Conservation (phyloP, 2,113 vertebrate genomes). For the Muscicapa adusta region DNA sequence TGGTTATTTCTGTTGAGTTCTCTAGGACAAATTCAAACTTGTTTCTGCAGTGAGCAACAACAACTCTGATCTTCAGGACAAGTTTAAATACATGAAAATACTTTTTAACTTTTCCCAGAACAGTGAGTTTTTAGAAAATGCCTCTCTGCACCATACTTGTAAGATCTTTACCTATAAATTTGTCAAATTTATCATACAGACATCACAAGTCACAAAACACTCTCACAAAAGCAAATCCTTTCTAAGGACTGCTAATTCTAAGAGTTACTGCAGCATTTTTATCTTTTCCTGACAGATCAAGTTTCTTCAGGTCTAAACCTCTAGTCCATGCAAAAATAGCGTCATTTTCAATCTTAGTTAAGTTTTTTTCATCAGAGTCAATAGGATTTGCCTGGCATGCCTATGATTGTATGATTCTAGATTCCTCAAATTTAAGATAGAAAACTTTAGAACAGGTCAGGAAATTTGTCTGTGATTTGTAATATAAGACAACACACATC, state of each 20-base stretch:
- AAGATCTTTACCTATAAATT: background rate
- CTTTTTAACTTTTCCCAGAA: background rate
- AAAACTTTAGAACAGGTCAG: background rate
- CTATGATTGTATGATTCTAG: background rate
- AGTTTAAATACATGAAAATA: background rate
- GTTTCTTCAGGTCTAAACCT: background rate
- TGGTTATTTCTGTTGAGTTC: background rate
- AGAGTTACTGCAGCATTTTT: background rate
- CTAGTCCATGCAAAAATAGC: background rate
- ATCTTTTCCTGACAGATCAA: background rate
- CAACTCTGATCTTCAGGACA: background rate
- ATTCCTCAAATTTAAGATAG: background rate
- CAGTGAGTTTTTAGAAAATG: background rate
- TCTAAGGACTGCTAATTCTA: background rate
- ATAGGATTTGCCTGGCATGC: background rate
- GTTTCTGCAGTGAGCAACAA: background rate
- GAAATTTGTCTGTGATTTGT: background rate
- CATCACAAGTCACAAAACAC: background rate
- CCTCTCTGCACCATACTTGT: accelerated
- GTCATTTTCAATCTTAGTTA: background rate
- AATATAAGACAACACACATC: background rate
- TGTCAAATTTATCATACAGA: background rate
- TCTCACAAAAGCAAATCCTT: background rate
- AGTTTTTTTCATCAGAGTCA: background rate
- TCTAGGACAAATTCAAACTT: background rate